Base-by-base conservation (phyloP, 2,113 vertebrate genomes). In the Hippocampus guttulatus region DNA sequence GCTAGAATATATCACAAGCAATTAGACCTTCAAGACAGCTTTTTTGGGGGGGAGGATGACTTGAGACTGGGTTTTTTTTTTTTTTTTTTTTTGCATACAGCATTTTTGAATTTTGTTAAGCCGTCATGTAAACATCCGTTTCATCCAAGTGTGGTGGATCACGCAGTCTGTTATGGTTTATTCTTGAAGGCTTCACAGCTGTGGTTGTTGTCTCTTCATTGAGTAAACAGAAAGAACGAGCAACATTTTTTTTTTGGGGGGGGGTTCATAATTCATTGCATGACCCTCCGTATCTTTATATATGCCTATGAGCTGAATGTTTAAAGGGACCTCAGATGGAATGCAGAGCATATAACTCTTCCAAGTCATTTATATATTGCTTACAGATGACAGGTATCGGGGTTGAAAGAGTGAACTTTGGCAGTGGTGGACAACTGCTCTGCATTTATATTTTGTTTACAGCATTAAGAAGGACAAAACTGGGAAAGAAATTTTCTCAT, bases 221-320 rank as follows among this genome's bases (percentile, higher is more conserved):
- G 12, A 43, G 58, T 25, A 58, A 25, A 14, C 5, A 27, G 52
- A 64, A 69, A 16, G 64, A 63, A 52, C 23, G 5, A 20, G 33
- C 20, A 67, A 45, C 51, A 1, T 9, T 52, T 68, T 74, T 75
- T 77, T 3, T 33, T 9, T 63, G 43, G 68, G 1, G 23, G 62
- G 58, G 61, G 11, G 25, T 57, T 64, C 38, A 0, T 54, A 55
- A 62, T 69, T 64, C 9, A 0, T 62, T 18, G 62, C 69, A 16
- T 11, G 51, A 61, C 55, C 47, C 40, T 3, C 30, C 66, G 10
- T 27, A 67, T 41, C 67, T 84, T 68, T 52, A 21, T 80, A 75
- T 2, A 72, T 68, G 81, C 54, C 61, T 47, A 61, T 11, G 27
- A 67, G 64, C 45, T 68, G 15, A 79, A 77, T 73, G 78, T 75